phyloP scores from a whole-genome alignment of 1,140 invertebrate genomes.

The Drosophila melanica region DNA sequence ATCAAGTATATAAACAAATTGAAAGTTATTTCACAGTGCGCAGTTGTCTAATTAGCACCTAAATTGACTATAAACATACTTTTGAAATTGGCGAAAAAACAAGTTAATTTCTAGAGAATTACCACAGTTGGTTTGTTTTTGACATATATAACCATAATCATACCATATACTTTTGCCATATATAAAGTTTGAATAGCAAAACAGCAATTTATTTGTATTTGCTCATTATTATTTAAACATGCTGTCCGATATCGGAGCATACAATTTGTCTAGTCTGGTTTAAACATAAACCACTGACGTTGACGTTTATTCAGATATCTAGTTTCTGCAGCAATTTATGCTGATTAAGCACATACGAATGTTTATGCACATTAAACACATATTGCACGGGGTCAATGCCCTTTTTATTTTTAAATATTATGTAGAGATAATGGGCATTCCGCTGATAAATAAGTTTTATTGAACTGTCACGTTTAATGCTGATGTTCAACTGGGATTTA shows the following conservation, averaged over 20 bases:
- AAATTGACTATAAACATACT: neutral
- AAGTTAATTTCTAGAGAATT: neutral
- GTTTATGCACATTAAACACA: neutral
- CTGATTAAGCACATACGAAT: neutral
- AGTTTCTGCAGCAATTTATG: neutral
- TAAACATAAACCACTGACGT: neutral
- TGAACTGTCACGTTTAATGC: constrained; percentile 19
- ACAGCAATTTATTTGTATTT: too few relatives aligned
- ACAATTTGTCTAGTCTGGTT: neutral
- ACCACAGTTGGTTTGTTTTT: neutral
- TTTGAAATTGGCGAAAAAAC: neutral
- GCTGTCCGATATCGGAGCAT: neutral
- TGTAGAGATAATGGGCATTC: neutral
- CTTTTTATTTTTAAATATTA: neutral
- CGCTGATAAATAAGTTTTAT: constrained; percentile 40
- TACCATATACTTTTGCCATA: too few relatives aligned
- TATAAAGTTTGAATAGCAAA: too few relatives aligned
- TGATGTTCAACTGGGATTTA: neutral
- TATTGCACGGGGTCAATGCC: constrained; percentile 1
- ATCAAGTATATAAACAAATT: neutral
- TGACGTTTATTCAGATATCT: neutral
- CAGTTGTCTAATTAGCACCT: neutral
- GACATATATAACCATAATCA: neutral
- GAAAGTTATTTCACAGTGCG: neutral
- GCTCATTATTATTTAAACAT: too few relatives aligned